Base-by-base conservation (phyloP, 2,113 vertebrate genomes). In the Rhinolophus ferrumequinum region DNA sequence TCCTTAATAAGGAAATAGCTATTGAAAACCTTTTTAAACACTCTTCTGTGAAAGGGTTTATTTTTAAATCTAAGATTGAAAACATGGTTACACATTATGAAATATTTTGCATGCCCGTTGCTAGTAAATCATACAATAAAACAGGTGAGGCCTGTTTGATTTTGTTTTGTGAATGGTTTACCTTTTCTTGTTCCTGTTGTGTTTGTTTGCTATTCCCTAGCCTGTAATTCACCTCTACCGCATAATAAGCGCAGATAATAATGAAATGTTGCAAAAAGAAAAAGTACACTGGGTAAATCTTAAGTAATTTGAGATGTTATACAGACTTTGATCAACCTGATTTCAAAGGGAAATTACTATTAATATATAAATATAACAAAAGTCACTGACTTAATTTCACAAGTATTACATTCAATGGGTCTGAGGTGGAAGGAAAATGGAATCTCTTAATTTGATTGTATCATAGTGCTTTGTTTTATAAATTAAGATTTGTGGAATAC, bases 51-150 rank as follows among this genome's bases (percentile, higher is more conserved):
- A 88, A 79, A 58, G 16, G 7, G 50, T 90, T 95, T 83, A 38
- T 91, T 86, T 88, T 33, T 22, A 33, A 62, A 66, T 12, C 0
- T 79, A 80, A 88, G 30, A 44, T 18, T 64, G 44, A 93, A 90
- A 96, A 66, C 41, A 50, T 22, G 64, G 52, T 69, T 86, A 60
- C 1, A 87, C 38, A 60, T 81, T 87, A 77, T 90, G 73, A 92
- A 67, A 67, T 86, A 70, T 52, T 97, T 94, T 94, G 18, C 95
- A 14, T 80, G 15, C 1, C 13, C 8, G 83, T 89, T 94, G 64
- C 21, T 89, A 95, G 54, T 87, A 95, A 95, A 96, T 24, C 26
- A 22, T 69, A 89, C 77, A 97, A 66, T 85, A 69, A 89, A 93
- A 77, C 22, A 95, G 85, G 76, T 86, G 41, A 64, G 70, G 72